These are phyloP conservation scores for Centropus unirufus DNA, from an alignment of 2,113 vertebrate species.

Conservation along the genomic window DNA sequence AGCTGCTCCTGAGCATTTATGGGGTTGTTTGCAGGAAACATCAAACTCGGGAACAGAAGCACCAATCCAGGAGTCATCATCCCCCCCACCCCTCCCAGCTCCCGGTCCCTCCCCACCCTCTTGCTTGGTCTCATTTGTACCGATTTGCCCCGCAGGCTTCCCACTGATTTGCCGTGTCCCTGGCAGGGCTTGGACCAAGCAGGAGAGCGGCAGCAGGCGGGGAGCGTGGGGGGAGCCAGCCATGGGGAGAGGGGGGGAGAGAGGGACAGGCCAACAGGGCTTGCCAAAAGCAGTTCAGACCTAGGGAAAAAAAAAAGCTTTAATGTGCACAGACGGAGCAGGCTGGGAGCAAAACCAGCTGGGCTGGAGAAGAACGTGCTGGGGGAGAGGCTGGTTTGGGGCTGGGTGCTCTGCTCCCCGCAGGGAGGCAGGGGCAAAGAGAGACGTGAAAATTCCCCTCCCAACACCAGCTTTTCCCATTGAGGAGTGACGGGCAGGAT, in stretches of 20 bases:
- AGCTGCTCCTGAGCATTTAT: constrained; percentile 14
- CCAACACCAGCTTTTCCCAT: not conserved
- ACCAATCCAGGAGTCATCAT: constrained; percentile 10
- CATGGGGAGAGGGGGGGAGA: constrained; percentile 3
- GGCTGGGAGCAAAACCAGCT: constrained; percentile 67
- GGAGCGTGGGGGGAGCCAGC: not conserved
- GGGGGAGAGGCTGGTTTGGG: constrained; percentile 21
- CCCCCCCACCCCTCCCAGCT: not conserved
- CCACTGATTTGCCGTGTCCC: constrained; percentile 62
- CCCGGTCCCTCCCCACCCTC: constrained; percentile 39
- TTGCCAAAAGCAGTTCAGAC: constrained; percentile 66
- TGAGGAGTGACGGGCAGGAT: not conserved
- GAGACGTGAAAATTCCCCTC: not conserved
- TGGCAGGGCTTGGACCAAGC: constrained; percentile 53
- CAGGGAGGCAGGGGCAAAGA: not conserved
- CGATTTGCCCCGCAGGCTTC: constrained; percentile 67
- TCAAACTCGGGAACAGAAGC: constrained; percentile 51
- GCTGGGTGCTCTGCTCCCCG: not conserved
- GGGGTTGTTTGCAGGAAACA: constrained; percentile 47
- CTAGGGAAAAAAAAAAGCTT: constrained; percentile 47
- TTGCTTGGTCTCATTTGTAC: constrained; percentile 65
- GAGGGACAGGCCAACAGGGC: constrained; percentile 18
- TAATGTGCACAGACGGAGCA: constrained; percentile 64
- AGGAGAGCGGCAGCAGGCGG: constrained; percentile 49
- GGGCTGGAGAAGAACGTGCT: constrained; percentile 51